Base-by-base conservation (phyloP, 1,140 invertebrate genomes). In the Carcinoscorpius rotundicauda region DNA sequence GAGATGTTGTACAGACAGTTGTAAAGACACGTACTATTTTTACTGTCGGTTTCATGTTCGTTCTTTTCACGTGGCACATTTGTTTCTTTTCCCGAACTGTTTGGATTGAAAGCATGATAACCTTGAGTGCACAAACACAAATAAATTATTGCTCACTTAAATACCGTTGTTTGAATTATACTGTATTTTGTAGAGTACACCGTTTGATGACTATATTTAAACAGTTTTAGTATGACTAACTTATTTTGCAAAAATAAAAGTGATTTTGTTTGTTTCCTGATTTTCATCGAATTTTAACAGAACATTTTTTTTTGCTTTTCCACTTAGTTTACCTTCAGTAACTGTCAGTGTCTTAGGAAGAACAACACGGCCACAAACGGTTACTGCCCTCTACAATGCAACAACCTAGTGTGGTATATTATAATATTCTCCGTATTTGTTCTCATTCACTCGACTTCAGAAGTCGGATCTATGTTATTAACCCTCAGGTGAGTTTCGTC, bases 381-480 rank as follows among this genome's bases (percentile, higher is more conserved):
- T 62, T 87, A 87, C 73, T 93, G 91, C 77, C 81, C 84, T 67
- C 80, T 83, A n/a, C 80, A 87, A 66, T 93, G 89, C 78, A 79
- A 80, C 67, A 87, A 87, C 75, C 89, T 92, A 70, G 84, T 86
- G 73, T 82, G 85, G 75, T 95, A 93, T 76, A 86, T 93, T 71
- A 81, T 87, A 62, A 81, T 93, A 51, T 93, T 93, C 78, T 91
- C 89, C 3, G 80, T 91, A 61, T 86, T 91, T 75, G 91, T 93
- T 74, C 89, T 94, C 77, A 87, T 92, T 66, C 91, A 94, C 76
- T 92, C 91, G 53, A 94, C 89, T 49, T 89, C 87, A 49, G 91
- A 95, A 78, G 91, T 95, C n/a, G 91, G 91, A 61, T 88, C 88
- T 10, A 93, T 94, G 84, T 76, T 94, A 65, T 80, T 94, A 49